Evolutionary conservation across 2,888 invertebrate species (phyloP).

Genomic region (Drosophila nr. fundita): DNA sequence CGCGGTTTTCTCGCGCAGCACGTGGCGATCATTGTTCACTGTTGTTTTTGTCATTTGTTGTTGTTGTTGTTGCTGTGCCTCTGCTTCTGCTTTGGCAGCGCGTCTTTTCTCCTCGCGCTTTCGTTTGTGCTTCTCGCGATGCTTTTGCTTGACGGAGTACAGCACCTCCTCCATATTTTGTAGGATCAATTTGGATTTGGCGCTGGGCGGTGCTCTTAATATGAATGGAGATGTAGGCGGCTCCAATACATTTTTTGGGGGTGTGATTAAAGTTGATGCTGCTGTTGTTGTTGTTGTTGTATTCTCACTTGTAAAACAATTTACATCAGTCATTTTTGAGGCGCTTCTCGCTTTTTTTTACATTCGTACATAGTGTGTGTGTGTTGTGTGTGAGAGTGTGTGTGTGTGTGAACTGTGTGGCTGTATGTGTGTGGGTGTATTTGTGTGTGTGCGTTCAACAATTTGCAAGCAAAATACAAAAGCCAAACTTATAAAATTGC

Average conservation of each 20-base stretch:
- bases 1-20: slow-evolving; percentile 68
- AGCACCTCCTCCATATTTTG: slow-evolving; percentile 85
- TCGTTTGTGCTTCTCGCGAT: slow-evolving; percentile 82
- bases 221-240: slow-evolving; percentile 75
- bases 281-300: slow-evolving; percentile 43
- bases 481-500: slow-evolving; percentile 72
- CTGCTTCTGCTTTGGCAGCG: slow-evolving; percentile 70
- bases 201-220: slow-evolving; percentile 77
- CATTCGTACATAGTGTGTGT: slow-evolving; percentile 53
- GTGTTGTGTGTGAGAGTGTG: slow-evolving; percentile 38
- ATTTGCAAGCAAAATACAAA: slow-evolving; percentile 63
- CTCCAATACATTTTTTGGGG: slow-evolving; percentile 53
- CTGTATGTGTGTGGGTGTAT: slow-evolving; percentile 37
- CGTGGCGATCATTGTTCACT: slow-evolving; percentile 48
- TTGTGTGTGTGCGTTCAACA: slow-evolving; percentile 39
- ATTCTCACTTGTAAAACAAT: slow-evolving; percentile 74
- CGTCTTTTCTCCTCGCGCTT: slow-evolving; percentile 82
- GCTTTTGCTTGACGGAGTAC: slow-evolving; percentile 83
- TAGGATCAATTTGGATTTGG: slow-evolving; percentile 82
- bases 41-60: slow-evolving; percentile 17
- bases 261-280: slow-evolving; percentile 39
- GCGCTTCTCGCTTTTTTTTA: slow-evolving; percentile 31
- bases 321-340: slow-evolving; percentile 77
- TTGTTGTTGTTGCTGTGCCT: slow-evolving; percentile 27
- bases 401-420: slow-evolving; percentile 34